These are phyloP conservation scores for Cheilosia urbana DNA, from an alignment of 2,888 invertebrate genomes.

Conservation along the genomic window DNA sequence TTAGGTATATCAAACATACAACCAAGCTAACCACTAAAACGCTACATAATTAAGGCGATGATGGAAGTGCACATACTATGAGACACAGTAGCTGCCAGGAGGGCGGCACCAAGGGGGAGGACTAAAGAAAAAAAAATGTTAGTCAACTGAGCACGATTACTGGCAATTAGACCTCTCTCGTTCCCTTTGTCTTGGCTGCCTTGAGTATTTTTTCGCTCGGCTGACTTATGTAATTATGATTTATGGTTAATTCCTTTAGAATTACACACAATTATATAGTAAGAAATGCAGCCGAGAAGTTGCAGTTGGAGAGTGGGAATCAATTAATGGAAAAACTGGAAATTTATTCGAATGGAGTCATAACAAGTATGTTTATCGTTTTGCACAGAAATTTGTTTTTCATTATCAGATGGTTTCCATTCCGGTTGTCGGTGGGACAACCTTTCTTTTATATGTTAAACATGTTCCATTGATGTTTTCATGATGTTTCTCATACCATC, in stretches of 20 bases:
- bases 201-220: constrained; percentile 24
- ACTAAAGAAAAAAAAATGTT: constrained; percentile 18
- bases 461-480: too few relatives aligned
- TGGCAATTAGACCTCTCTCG: constrained; percentile 51
- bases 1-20: constrained; percentile 21
- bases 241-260: constrained; percentile 56
- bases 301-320: neutral
- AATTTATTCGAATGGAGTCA: neutral
- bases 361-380: neutral
- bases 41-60: constrained; percentile 53
- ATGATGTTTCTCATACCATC: too few relatives aligned
- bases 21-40: constrained; percentile 32
- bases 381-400: neutral
- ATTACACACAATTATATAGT: neutral
- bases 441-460: too few relatives aligned
- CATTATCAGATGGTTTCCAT: neutral
- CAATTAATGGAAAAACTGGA: neutral
- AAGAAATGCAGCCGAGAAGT: neutral
- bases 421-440: neutral
- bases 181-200: neutral
- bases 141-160: constrained; percentile 66
- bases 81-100: constrained; percentile 1
- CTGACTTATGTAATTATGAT: constrained; percentile 61
- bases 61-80: constrained; percentile 16
- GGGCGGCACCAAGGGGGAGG: neutral